Conservation (phyloP, 2,888 invertebrate species). For the Leptinotarsa peninsularis region DNA sequence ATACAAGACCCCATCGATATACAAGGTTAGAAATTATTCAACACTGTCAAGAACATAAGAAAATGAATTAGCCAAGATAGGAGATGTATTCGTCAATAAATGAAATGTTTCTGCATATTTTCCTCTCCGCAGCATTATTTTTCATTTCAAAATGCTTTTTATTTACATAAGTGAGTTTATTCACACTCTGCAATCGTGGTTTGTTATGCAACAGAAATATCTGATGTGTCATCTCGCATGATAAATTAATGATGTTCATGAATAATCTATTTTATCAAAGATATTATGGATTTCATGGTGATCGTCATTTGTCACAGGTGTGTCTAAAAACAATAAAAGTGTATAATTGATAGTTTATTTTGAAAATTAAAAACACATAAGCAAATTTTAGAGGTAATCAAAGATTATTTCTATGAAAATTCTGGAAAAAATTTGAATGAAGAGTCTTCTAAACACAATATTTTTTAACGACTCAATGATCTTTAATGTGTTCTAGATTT, state of each 20-base stretch:
- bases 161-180: conserved; percentile 18
- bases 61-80: neutral
- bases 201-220: conserved; percentile 17
- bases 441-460: too few relatives aligned
- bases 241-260: conserved; percentile 9
- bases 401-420: too few relatives aligned
- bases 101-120: neutral
- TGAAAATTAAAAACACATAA: neutral
- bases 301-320: neutral
- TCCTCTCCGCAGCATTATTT: conserved; percentile 11
- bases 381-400: too few relatives aligned
- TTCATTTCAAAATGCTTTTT: conserved; percentile 13
- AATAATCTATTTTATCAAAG: conserved; percentile 7
- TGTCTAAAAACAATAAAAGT: neutral
- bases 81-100: neutral
- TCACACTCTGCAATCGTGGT: conserved; percentile 3
- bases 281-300: neutral
- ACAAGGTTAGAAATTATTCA: neutral
- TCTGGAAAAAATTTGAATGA: too few relatives aligned
- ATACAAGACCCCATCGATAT: too few relatives aligned
- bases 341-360: neutral
- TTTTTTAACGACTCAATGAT: too few relatives aligned
- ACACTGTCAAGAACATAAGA: neutral
- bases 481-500: too few relatives aligned
- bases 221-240: conserved; percentile 8